Evolutionary conservation across 2,888 invertebrate species (phyloP), one percentile per base, ranked within the genome.

Genomic region (Ligdia adustata): DNA sequence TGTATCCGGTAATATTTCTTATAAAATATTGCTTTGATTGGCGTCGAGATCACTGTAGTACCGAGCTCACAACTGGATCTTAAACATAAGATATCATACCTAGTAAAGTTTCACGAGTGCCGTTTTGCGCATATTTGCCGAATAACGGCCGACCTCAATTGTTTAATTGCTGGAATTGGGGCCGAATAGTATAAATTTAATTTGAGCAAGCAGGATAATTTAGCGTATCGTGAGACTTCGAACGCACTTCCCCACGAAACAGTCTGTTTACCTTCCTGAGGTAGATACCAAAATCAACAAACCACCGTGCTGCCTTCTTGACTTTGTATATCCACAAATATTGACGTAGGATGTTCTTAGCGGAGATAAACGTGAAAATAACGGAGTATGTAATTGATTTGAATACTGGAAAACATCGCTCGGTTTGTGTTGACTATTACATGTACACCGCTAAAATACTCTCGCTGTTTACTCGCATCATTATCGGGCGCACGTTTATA

Each of bases 391-490:
- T 82, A 75, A 78, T 79, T 82, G 69, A 74, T 72, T 72, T 66
- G 62, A 69, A 69, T 77, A 70, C 69, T 63, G 63, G 63, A 71
- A 75, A 75, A 66, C 68, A 64, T 38, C 50, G 66, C 57, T 70
- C 61, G 62, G 80, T 82, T 80, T 80, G 79, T 81, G 77, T 82
- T 78, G 44, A 60, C 72, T 69, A 79, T 84, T 86, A 86, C 68
- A 69, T 56, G 59, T 60, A 51, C 53, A 60, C 62, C 71, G 82
- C 78, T 87, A 83, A 87, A 81, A 80, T 66, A 69, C 60, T 68
- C 61, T 62, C 66, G 37, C 72, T 87, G 81, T 88, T 82, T 84
- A 71, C 66, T 62, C 51, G 44, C 37, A 43, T 68, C 62, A 79
- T 88, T 87, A 88, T 71, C 54, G 29, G 41, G 52, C 55, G 49